A percentile compares a stretch with the other conserved stretches of the same genome.
These are phyloP conservation scores for Thalassoma bifasciatum DNA, from an alignment of 2,113 vertebrate genomes.

Conservation along the genomic window DNA sequence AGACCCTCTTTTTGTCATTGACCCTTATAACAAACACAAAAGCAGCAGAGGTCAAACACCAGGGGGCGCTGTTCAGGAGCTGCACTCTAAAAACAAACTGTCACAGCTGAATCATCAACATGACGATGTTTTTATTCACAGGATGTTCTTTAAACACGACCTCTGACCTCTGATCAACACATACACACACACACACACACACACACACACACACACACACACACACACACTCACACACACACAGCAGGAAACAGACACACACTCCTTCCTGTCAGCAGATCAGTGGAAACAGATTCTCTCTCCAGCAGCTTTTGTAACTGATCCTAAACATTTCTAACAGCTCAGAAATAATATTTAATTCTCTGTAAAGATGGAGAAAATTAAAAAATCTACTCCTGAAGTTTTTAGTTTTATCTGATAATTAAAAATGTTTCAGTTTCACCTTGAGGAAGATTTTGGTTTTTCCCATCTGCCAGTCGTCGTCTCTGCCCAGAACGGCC, in stretches of 20 bases:
- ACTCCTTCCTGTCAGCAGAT: slow-evolving; percentile 16
- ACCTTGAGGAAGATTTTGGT: slow-evolving; percentile 99
- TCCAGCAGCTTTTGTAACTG: background rate
- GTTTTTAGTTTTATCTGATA: too few species aligned
- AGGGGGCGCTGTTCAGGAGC: background rate
- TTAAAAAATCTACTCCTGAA: too few species aligned
- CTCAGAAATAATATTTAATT: too few species aligned
- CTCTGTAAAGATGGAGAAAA: too few species aligned
- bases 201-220: background rate
- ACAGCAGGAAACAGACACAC: slow-evolving; percentile 8
- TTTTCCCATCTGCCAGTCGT: slow-evolving; percentile 98
- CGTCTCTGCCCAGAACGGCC: slow-evolving; percentile 90
- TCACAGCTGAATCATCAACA: background rate
- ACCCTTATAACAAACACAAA: too few species aligned
- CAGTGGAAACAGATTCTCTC: slow-evolving; percentile 6
- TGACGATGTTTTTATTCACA: slow-evolving; percentile 26
- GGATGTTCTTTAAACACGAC: slow-evolving; percentile 48
- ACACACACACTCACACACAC: slow-evolving; percentile 5
- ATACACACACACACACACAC: slow-evolving; percentile 2
- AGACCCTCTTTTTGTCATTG: too few species aligned
- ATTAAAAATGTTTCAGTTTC: background rate
- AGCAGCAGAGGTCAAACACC: background rate
- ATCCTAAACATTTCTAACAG: background rate
- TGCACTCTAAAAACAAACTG: background rate
- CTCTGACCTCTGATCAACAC: slow-evolving; percentile 43